Base-by-base conservation (phyloP, 2,113 vertebrate species). In the Alaudala cheleensis region DNA sequence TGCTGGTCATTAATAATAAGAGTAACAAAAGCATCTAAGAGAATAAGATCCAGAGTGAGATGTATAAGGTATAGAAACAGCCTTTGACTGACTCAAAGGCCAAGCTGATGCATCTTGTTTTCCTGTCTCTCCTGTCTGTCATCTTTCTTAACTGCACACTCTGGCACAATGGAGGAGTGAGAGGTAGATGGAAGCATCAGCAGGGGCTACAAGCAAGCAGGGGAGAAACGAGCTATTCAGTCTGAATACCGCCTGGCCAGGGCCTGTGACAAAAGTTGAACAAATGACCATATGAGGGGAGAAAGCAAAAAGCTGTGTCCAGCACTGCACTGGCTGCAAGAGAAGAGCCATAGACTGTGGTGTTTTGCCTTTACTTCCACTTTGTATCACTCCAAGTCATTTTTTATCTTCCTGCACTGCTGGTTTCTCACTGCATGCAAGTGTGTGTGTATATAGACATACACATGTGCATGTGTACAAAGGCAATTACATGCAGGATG, bases 21-120 rank as follows among this genome's bases (percentile, higher is more conserved):
- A 86, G 76, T 33, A 93, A 95, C 83, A 88, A 92, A 97, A 93
- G 90, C 34, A 49, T 82, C 62, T 54, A 18, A 58, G 53, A 94
- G 94, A 95, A 94, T 91, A 90, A 88, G 95, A 97, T 69, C 95
- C 92, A 93, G 79, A 82, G 82, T 92, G 84, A 96, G 84, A 53
- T 65, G 2, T 97, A 96, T 97, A 88, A 92, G 67, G 42, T 88
- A 84, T 94, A 95, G 96, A 97, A 98, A 97, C 44, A 78, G 86
- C 77, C 86, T 96, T 96, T 96, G 37, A 91, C 92, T 80, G 77
- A 86, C 67, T 97, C 95, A 88, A 92, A 97, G 65, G 81, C 70
- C 86, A 96, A 97, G 76, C 67, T 16, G 15, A 83, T 90, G 87
- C 21, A 51, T 96, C 95, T 96, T 97, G 96, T 97, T 97, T 97